Conservation (phyloP, 2,888 invertebrate species). For the Tryphoninae sp. region DNA sequence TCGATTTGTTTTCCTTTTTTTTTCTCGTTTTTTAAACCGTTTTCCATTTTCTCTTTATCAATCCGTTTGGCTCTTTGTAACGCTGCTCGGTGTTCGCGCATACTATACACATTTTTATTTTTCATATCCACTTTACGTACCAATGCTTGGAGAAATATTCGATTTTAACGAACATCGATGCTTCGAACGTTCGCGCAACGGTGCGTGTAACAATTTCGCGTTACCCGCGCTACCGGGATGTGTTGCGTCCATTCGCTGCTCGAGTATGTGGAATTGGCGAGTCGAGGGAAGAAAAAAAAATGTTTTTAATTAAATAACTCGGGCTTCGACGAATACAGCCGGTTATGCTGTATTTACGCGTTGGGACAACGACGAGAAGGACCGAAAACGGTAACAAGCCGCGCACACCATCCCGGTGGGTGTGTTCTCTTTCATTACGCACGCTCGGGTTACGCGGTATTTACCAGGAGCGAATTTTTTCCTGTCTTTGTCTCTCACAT, state of each 20-base stretch:
- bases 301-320: slow-evolving; percentile 68
- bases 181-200: neutral
- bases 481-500: neutral
- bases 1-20: neutral
- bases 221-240: neutral
- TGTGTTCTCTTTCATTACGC: slow-evolving; percentile 23
- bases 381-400: slow-evolving; percentile 34
- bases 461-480: neutral
- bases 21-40: slow-evolving; percentile 16
- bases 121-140: neutral
- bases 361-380: slow-evolving; percentile 12
- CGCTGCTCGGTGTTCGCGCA: neutral
- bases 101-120: neutral
- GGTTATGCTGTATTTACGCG: slow-evolving; percentile 40
- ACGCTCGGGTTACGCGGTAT: neutral
- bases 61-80: neutral
- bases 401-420: slow-evolving; percentile 6
- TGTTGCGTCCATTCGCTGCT: neutral
- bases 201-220: neutral
- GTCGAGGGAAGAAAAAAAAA: slow-evolving; percentile 57
- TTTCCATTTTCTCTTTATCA: slow-evolving; percentile 17
- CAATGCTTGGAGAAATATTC: neutral
- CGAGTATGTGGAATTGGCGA: neutral
- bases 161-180: slow-evolving; percentile 15
- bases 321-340: slow-evolving; percentile 55